These are phyloP conservation scores for Nephrocerus scutellatus DNA, from an alignment of 2,888 invertebrate genomes.

Conservation along the genomic window DNA sequence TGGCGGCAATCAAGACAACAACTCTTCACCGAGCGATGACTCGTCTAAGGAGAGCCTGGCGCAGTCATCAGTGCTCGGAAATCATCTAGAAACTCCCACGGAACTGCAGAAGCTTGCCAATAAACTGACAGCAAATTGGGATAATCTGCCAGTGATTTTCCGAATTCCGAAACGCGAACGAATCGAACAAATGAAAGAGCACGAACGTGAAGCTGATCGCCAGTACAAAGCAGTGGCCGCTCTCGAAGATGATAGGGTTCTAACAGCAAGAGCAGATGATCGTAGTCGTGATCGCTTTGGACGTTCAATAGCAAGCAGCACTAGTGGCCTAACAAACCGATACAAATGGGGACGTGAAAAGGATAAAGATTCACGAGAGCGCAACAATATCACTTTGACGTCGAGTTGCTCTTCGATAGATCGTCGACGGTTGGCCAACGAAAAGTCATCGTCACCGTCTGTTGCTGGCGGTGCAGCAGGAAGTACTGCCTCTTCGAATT, in stretches of 20 bases:
- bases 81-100: constrained; percentile 1
- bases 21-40: constrained; percentile 23
- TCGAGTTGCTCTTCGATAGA: no score
- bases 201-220: constrained; percentile 81
- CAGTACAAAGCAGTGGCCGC: constrained; percentile 36
- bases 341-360: no score
- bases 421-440: no score
- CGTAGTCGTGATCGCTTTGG: constrained; percentile 27
- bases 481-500: no score
- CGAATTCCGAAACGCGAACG: constrained; percentile 91
- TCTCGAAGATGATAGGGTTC: constrained; percentile 14
- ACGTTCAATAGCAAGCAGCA: no score
- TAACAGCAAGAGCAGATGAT: constrained; percentile 20
- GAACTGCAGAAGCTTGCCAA: constrained; percentile 34
- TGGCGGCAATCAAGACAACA: constrained; percentile 35
- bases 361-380: no score
- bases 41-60: constrained; percentile 23
- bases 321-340: no score
- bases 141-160: constrained; percentile 54
- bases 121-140: constrained; percentile 37
- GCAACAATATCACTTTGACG: no score
- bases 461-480: constrained; percentile 4
- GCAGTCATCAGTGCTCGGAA: no score
- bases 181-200: constrained; percentile 91
- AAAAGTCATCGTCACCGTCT: no score